Evolutionary conservation across 1,140 invertebrate species (phyloP), one percentile per base, ranked within the genome.

Genomic region (Dinoponera quadriceps): DNA sequence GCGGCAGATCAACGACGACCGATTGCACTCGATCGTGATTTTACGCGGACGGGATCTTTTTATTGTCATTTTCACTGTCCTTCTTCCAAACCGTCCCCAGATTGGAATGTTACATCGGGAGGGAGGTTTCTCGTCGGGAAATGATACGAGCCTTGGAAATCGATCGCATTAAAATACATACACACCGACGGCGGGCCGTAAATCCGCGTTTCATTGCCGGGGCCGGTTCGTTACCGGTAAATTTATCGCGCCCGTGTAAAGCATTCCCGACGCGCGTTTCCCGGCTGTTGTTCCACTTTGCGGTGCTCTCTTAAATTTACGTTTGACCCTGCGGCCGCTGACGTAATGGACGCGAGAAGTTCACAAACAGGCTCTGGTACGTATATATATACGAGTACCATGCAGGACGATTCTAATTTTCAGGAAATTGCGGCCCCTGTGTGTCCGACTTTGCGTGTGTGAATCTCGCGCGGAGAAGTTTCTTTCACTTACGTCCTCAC

Each of bases 351-450:
- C 20, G 59, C 49, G 75, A 62, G 60, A 74, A 63, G 51, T 62
- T 82, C 25, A n/a, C 14, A 11, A n/a, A 22, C 66, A 27, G 38
- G 55, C 65, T 27, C 2, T 5, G 29, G 2, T 33, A 5, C n/a
- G n/a, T n/a, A n/a, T n/a, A n/a, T n/a, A n/a, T n/a, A 5, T 5
- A 48, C 27, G 59, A 20, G 65, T 57, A 51, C 77, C 54, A 44
- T 49, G 62, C 18, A 13, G 33, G 51, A 54, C 33, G 13, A 78
- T 85, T 85, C 59, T 72, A 86, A 74, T 59, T 85, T n/a, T 82
- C 68, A 51, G 44, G 33, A 74, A 74, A 62, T 62, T 62, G 33
- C 16, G 16, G 9, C 16, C 2, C 29, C 16, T 25, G 27, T 20
- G 55, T 16, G 54, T n/a, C 69, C 38, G 13, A 44, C 69, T 73